Conservation (phyloP, 2,797 vertebrate species). For the Hylomyscus alleni region DNA sequence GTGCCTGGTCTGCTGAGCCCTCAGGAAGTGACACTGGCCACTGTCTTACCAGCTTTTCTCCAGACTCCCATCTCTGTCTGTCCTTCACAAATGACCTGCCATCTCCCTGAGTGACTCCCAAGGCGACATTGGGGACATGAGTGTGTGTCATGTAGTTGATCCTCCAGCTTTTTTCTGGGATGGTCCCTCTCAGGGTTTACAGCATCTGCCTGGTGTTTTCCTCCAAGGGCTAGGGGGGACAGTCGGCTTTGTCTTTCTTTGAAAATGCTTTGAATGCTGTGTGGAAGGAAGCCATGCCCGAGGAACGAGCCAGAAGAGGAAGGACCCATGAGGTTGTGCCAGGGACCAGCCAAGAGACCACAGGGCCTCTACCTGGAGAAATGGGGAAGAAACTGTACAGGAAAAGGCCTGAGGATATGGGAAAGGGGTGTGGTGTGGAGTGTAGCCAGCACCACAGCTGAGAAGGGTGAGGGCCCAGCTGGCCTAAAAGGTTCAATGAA, state of each 20-base stretch:
- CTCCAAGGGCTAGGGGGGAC: background rate
- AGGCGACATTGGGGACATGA: background rate
- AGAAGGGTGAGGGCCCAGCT: too few species aligned
- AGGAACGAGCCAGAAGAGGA: background rate
- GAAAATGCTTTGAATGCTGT: background rate
- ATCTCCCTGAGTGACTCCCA: background rate
- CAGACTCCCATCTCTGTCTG: background rate
- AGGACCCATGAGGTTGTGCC: background rate
- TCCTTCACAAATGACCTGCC: background rate
- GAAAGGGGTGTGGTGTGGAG: background rate
- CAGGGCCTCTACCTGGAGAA: background rate
- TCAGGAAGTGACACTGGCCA: background rate
- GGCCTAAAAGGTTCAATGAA: too few species aligned
- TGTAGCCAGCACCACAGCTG: background rate
- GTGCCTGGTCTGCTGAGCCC: background rate
- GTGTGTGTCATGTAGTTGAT: too few species aligned
- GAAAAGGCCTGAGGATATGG: background rate
- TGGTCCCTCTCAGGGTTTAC: background rate
- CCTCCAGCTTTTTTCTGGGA: background rate
- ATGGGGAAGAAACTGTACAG: background rate
- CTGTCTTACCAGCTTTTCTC: background rate
- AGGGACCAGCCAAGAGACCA: background rate
- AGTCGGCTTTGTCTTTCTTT: background rate
- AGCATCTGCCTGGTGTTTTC: background rate
- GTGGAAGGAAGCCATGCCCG: background rate